Evolutionary conservation across 2,113 vertebrate genomes (phyloP).

Genomic region (Gasterosteus aculeatus): DNA sequence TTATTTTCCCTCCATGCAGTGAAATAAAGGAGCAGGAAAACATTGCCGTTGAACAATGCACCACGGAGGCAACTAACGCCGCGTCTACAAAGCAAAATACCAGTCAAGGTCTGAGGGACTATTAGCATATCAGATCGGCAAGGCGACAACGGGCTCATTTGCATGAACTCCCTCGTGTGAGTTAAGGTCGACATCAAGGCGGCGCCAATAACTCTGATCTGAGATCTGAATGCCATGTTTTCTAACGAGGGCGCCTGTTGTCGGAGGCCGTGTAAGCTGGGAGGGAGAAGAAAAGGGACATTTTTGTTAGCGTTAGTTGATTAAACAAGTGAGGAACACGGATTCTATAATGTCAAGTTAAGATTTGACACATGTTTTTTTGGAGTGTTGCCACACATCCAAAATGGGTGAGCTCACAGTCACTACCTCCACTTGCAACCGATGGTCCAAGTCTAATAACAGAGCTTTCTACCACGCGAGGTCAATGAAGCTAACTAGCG

Average conservation of each 20-base stretch:
- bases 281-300: neutral
- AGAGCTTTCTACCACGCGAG: too few relatives aligned
- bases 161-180: slow-evolving; percentile 28
- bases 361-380: neutral
- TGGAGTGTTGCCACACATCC: too few relatives aligned
- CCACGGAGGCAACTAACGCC: neutral
- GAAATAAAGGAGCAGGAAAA: neutral
- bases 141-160: slow-evolving; percentile 33
- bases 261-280: neutral
- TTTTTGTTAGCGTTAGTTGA: neutral
- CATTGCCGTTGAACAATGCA: neutral
- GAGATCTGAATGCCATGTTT: neutral
- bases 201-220: slow-evolving; percentile 20
- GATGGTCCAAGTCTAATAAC: too few relatives aligned
- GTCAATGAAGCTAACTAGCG: too few relatives aligned
- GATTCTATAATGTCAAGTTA: neutral
- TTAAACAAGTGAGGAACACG: neutral
- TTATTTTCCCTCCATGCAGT: neutral
- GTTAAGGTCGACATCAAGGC: slow-evolving; percentile 25
- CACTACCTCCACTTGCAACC: too few relatives aligned
- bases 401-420: too few relatives aligned
- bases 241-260: neutral
- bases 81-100: slow-evolving; percentile 7
- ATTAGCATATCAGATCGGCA: slow-evolving; percentile 35
- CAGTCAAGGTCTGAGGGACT: neutral